Conservation (phyloP, 1,140 invertebrate species). For the Psilanteris sp. region DNA sequence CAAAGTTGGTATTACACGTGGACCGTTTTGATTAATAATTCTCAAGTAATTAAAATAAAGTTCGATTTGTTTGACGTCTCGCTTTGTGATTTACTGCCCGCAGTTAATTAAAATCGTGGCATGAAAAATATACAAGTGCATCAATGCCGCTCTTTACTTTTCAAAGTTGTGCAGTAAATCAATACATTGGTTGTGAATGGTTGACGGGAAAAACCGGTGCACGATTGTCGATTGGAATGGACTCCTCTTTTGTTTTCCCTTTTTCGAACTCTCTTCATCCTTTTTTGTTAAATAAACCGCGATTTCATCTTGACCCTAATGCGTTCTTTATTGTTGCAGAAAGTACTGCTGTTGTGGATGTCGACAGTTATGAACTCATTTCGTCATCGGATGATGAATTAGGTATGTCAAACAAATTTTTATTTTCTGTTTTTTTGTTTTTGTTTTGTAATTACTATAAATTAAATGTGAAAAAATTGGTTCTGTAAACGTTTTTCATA, state of each 20-base stretch:
- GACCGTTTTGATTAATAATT: constrained; percentile 6
- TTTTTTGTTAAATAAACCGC: constrained; percentile 17
- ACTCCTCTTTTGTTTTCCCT: constrained; percentile 1
- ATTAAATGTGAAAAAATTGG: too few species aligned
- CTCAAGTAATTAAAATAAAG: constrained; percentile 17
- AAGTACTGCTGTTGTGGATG: constrained; percentile 48
- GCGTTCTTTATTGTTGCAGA: constrained; percentile 41
- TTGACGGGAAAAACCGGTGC: neutral
- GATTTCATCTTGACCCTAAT: constrained; percentile 18
- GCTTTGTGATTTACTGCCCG: neutral
- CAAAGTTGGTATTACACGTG: too few species aligned
- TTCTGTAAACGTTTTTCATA: too few species aligned
- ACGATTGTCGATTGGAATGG: constrained; percentile 13
- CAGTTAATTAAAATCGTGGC: constrained; percentile 25
- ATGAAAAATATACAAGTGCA: constrained; percentile 22
- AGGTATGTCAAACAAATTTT: too few species aligned
- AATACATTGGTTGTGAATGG: constrained; percentile 19
- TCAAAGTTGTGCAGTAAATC: constrained; percentile 29
- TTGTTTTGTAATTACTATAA: too few species aligned
- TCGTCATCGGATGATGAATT: constrained; percentile 44
- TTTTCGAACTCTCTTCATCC: too few species aligned
- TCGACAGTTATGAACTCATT: constrained; percentile 61
- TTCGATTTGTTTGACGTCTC: constrained; percentile 6
- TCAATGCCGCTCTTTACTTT: constrained; percentile 37
- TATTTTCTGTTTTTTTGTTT: too few species aligned